Conservation (phyloP, 1,140 invertebrate species). For the Epicauta chinensis region DNA sequence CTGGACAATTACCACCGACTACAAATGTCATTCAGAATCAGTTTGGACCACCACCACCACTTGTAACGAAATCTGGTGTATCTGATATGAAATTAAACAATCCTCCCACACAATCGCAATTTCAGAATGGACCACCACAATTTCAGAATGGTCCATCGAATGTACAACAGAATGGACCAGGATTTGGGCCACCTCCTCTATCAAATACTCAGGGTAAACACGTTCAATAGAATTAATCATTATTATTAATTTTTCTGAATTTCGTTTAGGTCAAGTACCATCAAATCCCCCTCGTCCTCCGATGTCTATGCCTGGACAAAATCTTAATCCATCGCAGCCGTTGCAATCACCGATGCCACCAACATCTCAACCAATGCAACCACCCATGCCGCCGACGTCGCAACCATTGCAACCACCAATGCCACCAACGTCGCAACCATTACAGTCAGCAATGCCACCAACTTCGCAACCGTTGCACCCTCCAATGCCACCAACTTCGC, state of each 20-base stretch:
- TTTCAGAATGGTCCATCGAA: slow-evolving; percentile 6
- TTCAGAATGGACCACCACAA: slow-evolving; percentile 21
- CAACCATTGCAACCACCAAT: slow-evolving; percentile 19
- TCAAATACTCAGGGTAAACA: neutral
- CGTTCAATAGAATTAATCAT: neutral
- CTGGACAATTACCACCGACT: slow-evolving; percentile 42
- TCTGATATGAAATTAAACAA: slow-evolving; percentile 11
- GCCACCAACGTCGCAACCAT: no score
- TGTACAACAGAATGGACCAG: slow-evolving; percentile 8
- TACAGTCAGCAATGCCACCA: slow-evolving; percentile 19
- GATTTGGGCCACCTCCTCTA: slow-evolving; percentile 20
- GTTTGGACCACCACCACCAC: slow-evolving; percentile 30
- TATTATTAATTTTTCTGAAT: neutral
- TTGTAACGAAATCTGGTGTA: slow-evolving; percentile 28
- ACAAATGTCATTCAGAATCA: slow-evolving; percentile 2
- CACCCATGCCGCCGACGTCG: neutral
- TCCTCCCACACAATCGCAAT: slow-evolving; percentile 18
- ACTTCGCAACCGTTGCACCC: neutral
- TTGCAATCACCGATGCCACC: slow-evolving; percentile 13
- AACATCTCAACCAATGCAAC: neutral
- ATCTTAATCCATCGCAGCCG: neutral
- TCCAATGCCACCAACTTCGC: neutral
- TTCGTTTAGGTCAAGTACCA: neutral
- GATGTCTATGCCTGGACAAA: slow-evolving; percentile 3
- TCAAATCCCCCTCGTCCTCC: slow-evolving; percentile 32